Evolutionary conservation across 1,140 invertebrate genomes (phyloP).

Genomic region (Calephelis virginiensis): DNA sequence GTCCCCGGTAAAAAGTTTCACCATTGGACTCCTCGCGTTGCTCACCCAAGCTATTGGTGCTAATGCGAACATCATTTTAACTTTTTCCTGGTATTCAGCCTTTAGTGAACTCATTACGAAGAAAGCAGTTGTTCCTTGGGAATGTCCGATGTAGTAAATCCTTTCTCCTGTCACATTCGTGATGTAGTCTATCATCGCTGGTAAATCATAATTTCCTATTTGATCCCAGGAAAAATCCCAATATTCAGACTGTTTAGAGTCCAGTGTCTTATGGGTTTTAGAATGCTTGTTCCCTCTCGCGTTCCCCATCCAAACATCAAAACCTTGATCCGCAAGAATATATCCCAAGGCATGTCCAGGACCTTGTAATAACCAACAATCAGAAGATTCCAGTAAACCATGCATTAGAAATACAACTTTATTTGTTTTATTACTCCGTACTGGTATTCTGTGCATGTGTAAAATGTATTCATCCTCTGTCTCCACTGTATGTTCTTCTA

Average conservation of each 20-base stretch:
- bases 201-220: slow-evolving; percentile 86
- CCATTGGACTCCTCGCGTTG: slow-evolving; percentile 79
- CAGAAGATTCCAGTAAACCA: slow-evolving; percentile 80
- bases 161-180: slow-evolving; percentile 73
- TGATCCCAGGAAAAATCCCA: slow-evolving; percentile 84
- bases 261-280: slow-evolving; percentile 71
- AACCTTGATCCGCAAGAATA: slow-evolving; percentile 79
- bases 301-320: slow-evolving; percentile 88
- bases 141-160: slow-evolving; percentile 83
- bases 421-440: slow-evolving; percentile 42
- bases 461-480: slow-evolving; percentile 82
- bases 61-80: slow-evolving; percentile 81
- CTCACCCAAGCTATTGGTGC: slow-evolving; percentile 82
- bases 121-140: slow-evolving; percentile 72
- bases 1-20: slow-evolving; percentile 65
- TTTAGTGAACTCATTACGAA: slow-evolving; percentile 78
- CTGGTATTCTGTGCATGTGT: slow-evolving; percentile 78
- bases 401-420: slow-evolving; percentile 81
- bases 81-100: slow-evolving; percentile 82
- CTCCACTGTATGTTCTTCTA: slow-evolving; percentile 76
- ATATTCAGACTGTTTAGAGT: slow-evolving; percentile 50
- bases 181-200: slow-evolving; percentile 85
- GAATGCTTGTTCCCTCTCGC: slow-evolving; percentile 85
- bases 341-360: slow-evolving; percentile 74
- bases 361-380: slow-evolving; percentile 80